Conservation (phyloP, 2,888 invertebrate genomes). For the Leptura quadrifasciata region DNA sequence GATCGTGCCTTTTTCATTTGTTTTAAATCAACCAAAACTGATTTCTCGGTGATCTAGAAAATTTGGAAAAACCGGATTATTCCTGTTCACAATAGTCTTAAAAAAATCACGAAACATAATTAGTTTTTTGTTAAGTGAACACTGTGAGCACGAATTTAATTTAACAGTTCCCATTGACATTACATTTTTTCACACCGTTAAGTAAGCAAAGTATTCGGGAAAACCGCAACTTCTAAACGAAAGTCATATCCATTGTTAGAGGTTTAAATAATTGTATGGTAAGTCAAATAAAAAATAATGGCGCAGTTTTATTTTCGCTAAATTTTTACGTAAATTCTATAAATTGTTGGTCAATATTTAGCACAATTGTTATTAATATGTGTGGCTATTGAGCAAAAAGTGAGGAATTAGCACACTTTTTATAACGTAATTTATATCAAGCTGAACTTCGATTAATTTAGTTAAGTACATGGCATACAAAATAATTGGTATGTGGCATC, state of each 20-base stretch:
- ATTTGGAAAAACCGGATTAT: slow-evolving; percentile 39
- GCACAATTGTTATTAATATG: too few species aligned
- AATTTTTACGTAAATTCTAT: not conserved
- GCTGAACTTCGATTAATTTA: too few species aligned
- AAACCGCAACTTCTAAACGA: slow-evolving; percentile 34
- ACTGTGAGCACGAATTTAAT: slow-evolving; percentile 29
- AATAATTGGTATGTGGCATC: too few species aligned
- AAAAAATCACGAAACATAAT: slow-evolving; percentile 25
- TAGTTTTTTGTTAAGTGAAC: slow-evolving; percentile 27
- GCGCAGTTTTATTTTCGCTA: not conserved
- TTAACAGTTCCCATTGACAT: slow-evolving; percentile 32
- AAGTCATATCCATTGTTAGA: slow-evolving; percentile 26
- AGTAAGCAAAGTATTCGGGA: slow-evolving; percentile 14
- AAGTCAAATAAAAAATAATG: not conserved
- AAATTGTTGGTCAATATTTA: not conserved
- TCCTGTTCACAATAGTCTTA: slow-evolving; percentile 33
- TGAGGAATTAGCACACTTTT: too few species aligned
- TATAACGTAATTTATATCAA: too few species aligned
- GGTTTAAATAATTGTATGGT: slow-evolving; percentile 32
- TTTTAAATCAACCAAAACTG: slow-evolving; percentile 35
- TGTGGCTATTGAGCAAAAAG: too few species aligned
- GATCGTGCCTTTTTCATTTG: slow-evolving; percentile 25
- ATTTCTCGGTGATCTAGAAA: slow-evolving; percentile 33
- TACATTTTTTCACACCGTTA: slow-evolving; percentile 8
- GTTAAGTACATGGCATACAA: too few species aligned